phyloP scores from a whole-genome alignment of 2,113 vertebrate species.

The Callithrix jacchus region DNA sequence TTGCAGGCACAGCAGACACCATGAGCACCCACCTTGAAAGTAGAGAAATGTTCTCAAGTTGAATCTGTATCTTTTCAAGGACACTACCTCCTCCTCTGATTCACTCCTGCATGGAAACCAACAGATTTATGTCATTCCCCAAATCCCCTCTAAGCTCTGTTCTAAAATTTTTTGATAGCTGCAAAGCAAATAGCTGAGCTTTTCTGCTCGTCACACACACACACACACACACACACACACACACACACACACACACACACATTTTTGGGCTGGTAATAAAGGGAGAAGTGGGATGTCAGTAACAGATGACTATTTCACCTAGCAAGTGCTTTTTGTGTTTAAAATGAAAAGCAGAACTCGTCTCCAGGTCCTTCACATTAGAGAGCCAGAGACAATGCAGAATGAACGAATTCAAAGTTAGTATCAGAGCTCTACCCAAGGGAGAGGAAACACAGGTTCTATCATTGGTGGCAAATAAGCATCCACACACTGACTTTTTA shows the following conservation, averaged over 20 bases:
- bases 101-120: not conserved
- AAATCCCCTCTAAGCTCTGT: not conserved
- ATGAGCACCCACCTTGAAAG: not conserved
- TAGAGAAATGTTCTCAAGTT: not conserved
- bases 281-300: not conserved
- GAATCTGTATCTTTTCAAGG: not conserved
- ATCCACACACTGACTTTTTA: not conserved
- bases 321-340: slow-evolving; percentile 38
- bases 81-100: not conserved
- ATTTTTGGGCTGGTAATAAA: slow-evolving; percentile 11
- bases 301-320: not conserved
- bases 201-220: not conserved
- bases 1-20: not conserved
- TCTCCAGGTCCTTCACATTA: not conserved
- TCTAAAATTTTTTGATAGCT: not conserved
- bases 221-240: not conserved
- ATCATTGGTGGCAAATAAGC: slow-evolving; percentile 10
- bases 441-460: slow-evolving; percentile 20
- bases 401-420: slow-evolving; percentile 33
- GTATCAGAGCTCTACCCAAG: not conserved
- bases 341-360: slow-evolving; percentile 49
- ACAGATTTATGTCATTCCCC: not conserved
- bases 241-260: not conserved
- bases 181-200: not conserved
- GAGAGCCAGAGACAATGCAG: not conserved